phyloP scores from a whole-genome alignment of 1,140 invertebrate species.

The Lepidurus packardi region DNA sequence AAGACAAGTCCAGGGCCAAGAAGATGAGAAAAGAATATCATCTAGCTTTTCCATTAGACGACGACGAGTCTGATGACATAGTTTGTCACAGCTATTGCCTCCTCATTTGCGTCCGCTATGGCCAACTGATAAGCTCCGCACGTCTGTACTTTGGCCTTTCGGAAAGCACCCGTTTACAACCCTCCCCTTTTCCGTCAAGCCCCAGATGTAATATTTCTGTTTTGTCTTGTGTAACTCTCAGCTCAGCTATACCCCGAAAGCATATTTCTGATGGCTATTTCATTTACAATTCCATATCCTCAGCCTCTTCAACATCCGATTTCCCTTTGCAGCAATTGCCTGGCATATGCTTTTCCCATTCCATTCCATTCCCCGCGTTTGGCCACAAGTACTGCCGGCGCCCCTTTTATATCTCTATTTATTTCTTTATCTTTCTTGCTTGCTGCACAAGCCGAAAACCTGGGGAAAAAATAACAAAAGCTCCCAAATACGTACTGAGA shows the following conservation, averaged over 20 bases:
- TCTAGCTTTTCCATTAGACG: slow-evolving; percentile 15
- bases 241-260: too few species aligned
- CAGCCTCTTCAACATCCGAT: slow-evolving; percentile 6
- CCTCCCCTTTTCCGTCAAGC: background rate
- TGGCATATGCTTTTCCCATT: background rate
- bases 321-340: slow-evolving; percentile 1
- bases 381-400: background rate
- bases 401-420: background rate
- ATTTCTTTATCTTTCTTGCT: background rate
- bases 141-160: background rate
- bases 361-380: background rate
- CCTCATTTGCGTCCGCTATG: slow-evolving; percentile 17
- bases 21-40: background rate
- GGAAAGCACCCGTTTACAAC: slow-evolving; percentile 13
- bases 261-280: background rate
- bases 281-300: slow-evolving; percentile 22
- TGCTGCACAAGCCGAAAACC: background rate
- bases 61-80: slow-evolving; percentile 8
- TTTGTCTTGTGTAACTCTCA: background rate
- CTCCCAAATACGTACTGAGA: too few species aligned
- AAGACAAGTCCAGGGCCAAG: background rate
- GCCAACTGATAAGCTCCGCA: slow-evolving; percentile 7
- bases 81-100: slow-evolving; percentile 18
- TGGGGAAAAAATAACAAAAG: too few species aligned
- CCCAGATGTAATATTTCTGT: background rate